Evolutionary conservation across 2,888 invertebrate species (phyloP), one percentile per base, ranked within the genome.

Genomic region (Chloromyia formosa): DNA sequence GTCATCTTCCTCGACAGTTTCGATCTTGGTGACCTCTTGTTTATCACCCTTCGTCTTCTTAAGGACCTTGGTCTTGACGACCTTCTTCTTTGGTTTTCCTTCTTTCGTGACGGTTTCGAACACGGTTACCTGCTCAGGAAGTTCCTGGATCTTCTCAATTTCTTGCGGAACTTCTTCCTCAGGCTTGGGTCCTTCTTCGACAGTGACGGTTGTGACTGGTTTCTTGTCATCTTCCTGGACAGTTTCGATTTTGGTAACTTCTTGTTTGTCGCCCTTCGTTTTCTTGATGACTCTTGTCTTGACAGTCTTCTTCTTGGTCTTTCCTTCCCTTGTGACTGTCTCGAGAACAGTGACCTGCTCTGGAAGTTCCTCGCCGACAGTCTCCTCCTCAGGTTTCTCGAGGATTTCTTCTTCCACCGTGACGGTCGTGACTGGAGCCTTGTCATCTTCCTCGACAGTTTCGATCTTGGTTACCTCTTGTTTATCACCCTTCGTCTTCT

Each of bases 221-320:
- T 84, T 76, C 16, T 85, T 77, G 79, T 84, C 85, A 76, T 77
- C 77, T 75, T 80, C 78, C 42, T 77, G 81, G 35, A 78, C 60
- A 2, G 78, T 77, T 14, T 83, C 82, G 2, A 86, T 84, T 81
- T 87, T 86, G 1, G 85, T 84, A 5, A 87, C 79, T 80, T 84
- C 82, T 71, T 80, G 77, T 71, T 78, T 79, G 1, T 75, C 76
- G 12, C 79, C 80, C 64, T 75, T 77, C 68, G 80, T 77, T 74
- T 80, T 81, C 76, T 82, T 83, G 58, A 83, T 83, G 0, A 81
- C 79, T 1, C 82, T 82, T 77, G 83, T 85, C 61, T 82, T 76
- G 18, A 79, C 79, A 1, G 79, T 80, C 78, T 82, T 82, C 79
- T 83, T 79, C 78, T 82, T 77, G 4, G 79, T 22, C 74, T 76